These are phyloP conservation scores for Oncorhynchus mykiss DNA, from an alignment of 2,113 vertebrate species.

Conservation along the genomic window DNA sequence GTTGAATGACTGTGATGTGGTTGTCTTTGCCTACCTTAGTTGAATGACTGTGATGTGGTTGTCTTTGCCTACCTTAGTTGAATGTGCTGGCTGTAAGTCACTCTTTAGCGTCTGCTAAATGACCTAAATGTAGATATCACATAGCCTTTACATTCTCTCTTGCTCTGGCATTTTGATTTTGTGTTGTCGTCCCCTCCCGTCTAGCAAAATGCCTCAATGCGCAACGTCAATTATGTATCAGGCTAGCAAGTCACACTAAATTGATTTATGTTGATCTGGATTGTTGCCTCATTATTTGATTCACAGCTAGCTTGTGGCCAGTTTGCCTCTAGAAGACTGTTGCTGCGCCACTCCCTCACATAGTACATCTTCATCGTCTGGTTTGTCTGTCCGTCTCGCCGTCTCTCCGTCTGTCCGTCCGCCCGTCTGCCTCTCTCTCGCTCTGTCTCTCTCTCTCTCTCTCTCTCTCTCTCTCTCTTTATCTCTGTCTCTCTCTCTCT, in stretches of 20 bases:
- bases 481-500: rapidly evolving
- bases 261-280: slow-evolving; percentile 29
- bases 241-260: slow-evolving; percentile 20
- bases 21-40: too few species aligned
- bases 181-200: background rate
- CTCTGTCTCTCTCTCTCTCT: too few species aligned
- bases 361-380: background rate
- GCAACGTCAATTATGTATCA: slow-evolving; percentile 51
- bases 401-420: too few species aligned
- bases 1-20: too few species aligned
- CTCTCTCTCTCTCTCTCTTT: too few species aligned
- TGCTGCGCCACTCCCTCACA: background rate
- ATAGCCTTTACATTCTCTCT: slow-evolving; percentile 25
- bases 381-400: background rate
- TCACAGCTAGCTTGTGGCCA: slow-evolving; percentile 16
- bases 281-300: slow-evolving; percentile 27
- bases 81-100: too few species aligned
- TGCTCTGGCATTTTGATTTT: slow-evolving; percentile 40
- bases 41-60: too few species aligned
- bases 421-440: too few species aligned
- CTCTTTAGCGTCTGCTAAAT: too few species aligned
- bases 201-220: slow-evolving; percentile 44
- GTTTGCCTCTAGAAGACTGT: slow-evolving; percentile 27
- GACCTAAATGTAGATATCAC: background rate
- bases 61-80: too few species aligned